phyloP scores from a whole-genome alignment of 2,797 vertebrate species.

The Helarctos malayanus region DNA sequence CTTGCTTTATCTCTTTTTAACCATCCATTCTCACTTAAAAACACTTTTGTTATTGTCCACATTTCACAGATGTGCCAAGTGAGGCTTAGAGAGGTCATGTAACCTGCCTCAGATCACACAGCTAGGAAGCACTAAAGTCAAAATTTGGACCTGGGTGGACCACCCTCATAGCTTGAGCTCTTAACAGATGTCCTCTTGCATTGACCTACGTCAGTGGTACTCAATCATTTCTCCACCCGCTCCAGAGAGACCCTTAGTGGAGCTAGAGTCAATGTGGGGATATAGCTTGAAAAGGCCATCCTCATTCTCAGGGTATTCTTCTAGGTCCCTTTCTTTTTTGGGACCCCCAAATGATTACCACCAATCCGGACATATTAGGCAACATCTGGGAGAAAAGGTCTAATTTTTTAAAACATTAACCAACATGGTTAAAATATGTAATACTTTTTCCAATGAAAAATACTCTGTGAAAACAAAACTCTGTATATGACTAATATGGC shows the following conservation, averaged over 20 bases:
- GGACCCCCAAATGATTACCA: neutral
- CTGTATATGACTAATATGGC: neutral
- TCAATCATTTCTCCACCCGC: neutral
- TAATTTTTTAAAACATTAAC: slow-evolving; percentile 31
- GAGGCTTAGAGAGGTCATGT: neutral
- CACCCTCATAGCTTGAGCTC: neutral
- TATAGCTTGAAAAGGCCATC: neutral
- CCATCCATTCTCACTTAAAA: neutral
- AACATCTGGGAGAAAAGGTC: neutral
- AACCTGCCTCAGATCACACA: neutral
- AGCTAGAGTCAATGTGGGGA: neutral
- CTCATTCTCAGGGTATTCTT: neutral
- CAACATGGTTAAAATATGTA: neutral
- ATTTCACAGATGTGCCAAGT: neutral
- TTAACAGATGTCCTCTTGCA: neutral
- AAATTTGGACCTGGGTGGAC: neutral
- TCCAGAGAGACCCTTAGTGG: neutral
- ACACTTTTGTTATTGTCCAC: neutral
- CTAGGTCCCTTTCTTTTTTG: neutral
- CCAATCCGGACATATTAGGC: neutral
- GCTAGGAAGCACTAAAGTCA: neutral
- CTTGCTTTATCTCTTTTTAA: slow-evolving; percentile 7
- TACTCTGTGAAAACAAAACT: neutral
- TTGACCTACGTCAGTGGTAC: neutral
- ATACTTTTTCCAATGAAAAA: neutral